A percentile compares a stretch with the other conserved stretches of the same genome.
These are phyloP conservation scores for Tineola bisselliella DNA, from an alignment of 2,888 invertebrate species.

Conservation along the genomic window DNA sequence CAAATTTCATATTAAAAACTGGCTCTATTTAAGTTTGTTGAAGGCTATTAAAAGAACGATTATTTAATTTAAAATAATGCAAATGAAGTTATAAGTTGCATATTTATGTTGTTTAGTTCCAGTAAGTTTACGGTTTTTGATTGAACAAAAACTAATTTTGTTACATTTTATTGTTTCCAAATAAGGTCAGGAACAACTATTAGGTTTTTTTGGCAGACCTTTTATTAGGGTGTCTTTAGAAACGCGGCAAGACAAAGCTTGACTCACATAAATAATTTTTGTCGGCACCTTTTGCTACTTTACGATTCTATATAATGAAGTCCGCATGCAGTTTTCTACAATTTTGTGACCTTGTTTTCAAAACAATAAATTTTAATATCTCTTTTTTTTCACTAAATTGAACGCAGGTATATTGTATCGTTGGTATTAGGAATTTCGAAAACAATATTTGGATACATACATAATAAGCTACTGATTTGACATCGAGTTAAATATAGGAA, in stretches of 20 bases:
- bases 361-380: neutral
- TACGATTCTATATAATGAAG: slow-evolving; percentile 20
- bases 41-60: too few species aligned
- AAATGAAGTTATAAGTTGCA: neutral
- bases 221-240: slow-evolving; percentile 66
- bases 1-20: too few species aligned
- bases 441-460: too few species aligned
- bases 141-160: slow-evolving; percentile 65
- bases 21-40: too few species aligned
- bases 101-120: neutral
- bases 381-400: neutral
- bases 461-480: too few species aligned
- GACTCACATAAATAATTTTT: slow-evolving; percentile 54
- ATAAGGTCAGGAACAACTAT: slow-evolving; percentile 60
- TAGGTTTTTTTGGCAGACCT: slow-evolving; percentile 63
- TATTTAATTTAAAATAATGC: neutral
- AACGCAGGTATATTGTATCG: neutral
- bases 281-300: slow-evolving; percentile 57
- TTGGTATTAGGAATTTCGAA: neutral
- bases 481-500: too few species aligned
- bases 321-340: slow-evolving; percentile 21
- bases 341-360: neutral
- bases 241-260: slow-evolving; percentile 60
- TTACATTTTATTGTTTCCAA: slow-evolving; percentile 64
- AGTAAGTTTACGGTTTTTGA: slow-evolving; percentile 36